A percentile compares a stretch with the other conserved stretches of the same genome.
Conservation (phyloP, 2,797 vertebrate species). For the Aselliscus stoliczkanus region DNA sequence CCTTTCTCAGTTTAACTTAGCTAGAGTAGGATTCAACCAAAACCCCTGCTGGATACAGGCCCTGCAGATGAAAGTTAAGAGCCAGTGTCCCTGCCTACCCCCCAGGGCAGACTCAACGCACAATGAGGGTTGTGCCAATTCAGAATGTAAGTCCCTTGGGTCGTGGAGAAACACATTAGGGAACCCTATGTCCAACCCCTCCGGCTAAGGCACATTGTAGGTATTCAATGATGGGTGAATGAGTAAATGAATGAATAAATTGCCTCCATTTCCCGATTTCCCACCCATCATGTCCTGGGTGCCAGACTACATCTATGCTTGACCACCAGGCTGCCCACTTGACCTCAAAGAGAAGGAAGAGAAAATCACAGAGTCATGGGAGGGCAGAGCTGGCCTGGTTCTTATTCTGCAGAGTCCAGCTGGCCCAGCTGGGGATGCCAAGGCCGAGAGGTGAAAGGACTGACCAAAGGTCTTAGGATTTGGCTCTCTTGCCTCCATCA, state of each 20-base stretch:
- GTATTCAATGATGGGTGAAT: not conserved
- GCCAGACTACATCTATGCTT: not conserved
- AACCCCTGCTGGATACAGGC: not conserved
- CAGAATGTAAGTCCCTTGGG: not conserved
- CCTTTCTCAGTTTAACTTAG: constrained; percentile 1
- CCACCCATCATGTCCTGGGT: not conserved
- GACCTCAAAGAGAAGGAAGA: not conserved
- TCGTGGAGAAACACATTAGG: not conserved
- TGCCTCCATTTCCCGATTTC: not conserved
- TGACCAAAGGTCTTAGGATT: constrained; percentile 3
- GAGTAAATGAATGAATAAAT: not conserved
- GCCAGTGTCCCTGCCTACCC: not conserved
- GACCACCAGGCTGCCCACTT: not conserved
- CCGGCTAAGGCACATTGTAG: not conserved
- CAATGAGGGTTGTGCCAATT: not conserved
- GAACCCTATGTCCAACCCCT: not conserved
- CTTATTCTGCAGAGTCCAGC: not conserved
- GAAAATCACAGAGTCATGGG: not conserved
- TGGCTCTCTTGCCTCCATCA: not conserved
- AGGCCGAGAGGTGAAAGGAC: not conserved
- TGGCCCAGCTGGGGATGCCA: not conserved
- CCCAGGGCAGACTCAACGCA: not conserved
- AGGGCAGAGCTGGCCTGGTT: not conserved
- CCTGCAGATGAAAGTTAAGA: not conserved
- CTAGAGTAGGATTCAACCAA: not conserved